Conservation (phyloP, 2,797 vertebrate species). For the Delichon dasypus region DNA sequence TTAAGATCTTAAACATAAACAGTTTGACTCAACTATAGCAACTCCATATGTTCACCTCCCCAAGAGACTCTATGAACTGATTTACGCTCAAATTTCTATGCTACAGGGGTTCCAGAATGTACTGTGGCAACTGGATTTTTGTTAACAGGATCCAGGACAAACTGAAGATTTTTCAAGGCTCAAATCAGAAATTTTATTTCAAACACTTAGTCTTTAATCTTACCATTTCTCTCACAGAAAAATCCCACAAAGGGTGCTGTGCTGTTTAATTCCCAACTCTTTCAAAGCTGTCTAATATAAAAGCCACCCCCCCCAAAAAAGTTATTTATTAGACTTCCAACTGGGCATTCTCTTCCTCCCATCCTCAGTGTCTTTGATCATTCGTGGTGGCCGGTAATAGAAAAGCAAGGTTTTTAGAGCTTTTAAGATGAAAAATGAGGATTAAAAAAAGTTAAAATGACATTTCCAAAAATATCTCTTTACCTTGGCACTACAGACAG, state of each 20-base stretch:
- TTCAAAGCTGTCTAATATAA: neutral
- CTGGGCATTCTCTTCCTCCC: neutral
- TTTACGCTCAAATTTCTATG: neutral
- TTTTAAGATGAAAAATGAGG: slow-evolving; percentile 16
- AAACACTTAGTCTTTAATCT: neutral
- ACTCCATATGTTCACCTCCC: neutral
- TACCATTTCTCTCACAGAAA: neutral
- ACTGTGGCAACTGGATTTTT: neutral
- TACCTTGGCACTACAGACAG: slow-evolving; percentile 83
- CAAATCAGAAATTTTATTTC: neutral
- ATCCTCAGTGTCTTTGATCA: slow-evolving; percentile 11
- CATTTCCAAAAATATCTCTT: slow-evolving; percentile 40
- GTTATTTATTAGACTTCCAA: neutral
- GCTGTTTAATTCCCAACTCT: neutral
- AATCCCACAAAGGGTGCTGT: neutral
- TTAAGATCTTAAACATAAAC: neutral
- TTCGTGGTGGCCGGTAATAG: neutral
- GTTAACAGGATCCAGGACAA: neutral
- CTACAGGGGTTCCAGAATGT: neutral
- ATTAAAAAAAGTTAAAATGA: neutral
- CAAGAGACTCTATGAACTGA: neutral
- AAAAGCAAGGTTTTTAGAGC: neutral
- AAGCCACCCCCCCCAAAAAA: neutral
- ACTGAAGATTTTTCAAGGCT: neutral
- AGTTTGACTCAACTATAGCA: neutral